Conservation (phyloP, 2,888 invertebrate species). For the Drosophila crucigera region DNA sequence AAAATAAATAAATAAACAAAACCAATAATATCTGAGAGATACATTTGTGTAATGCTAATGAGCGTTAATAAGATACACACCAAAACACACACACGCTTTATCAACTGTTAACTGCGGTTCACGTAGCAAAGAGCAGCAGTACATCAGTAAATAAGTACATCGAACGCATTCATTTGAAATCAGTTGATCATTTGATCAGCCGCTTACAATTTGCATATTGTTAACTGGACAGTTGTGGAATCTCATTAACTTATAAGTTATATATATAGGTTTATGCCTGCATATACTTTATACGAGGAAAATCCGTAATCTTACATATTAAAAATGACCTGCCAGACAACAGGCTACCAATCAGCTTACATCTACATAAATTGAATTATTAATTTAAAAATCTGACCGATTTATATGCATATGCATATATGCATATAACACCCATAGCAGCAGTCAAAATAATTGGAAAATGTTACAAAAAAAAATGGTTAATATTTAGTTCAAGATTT, state of each 20-base stretch:
- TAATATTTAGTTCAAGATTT: neutral
- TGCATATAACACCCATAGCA: neutral
- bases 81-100: conserved; percentile 8
- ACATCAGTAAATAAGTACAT: neutral
- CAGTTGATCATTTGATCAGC: neutral
- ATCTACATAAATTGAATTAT: neutral
- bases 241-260: neutral
- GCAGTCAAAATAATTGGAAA: neutral
- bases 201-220: conserved; percentile 12
- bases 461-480: neutral
- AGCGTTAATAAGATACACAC: conserved; percentile 42
- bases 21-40: conserved; percentile 34
- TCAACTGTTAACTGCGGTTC: neutral
- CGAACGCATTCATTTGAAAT: conserved; percentile 19
- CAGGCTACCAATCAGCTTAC: neutral
- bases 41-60: conserved; percentile 38
- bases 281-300: neutral
- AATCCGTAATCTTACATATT: neutral
- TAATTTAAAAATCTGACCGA: neutral
- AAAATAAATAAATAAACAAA: neutral
- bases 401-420: neutral
- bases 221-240: neutral
- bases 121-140: conserved; percentile 3
- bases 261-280: neutral
- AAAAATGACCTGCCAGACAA: neutral